Evolutionary conservation across 2,888 invertebrate genomes (phyloP).

Genomic region (Biston stratarius): DNA sequence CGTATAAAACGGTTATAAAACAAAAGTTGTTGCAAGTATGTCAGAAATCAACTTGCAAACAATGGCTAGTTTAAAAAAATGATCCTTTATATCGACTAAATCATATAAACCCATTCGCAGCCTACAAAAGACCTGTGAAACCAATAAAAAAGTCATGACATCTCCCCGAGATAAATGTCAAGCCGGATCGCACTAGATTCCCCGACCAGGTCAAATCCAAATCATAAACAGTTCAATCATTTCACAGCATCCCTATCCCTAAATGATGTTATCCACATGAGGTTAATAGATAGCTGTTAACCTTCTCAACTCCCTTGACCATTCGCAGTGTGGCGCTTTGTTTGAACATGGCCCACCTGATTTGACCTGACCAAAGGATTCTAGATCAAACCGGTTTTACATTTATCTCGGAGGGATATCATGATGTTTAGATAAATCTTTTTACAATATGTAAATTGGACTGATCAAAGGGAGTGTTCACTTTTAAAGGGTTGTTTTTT

Average conservation of each 20-base stretch:
- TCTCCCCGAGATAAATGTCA: not conserved
- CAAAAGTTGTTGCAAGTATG: no score
- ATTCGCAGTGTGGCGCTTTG: not conserved
- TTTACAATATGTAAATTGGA: not conserved
- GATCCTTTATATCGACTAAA: no score
- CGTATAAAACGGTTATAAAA: no score
- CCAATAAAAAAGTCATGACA: not conserved
- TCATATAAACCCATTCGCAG: no score
- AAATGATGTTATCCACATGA: slow-evolving; percentile 24
- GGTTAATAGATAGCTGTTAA: not conserved
- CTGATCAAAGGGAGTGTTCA: not conserved
- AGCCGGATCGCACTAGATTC: not conserved
- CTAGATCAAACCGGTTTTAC: slow-evolving; percentile 36
- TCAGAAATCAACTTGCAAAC: no score
- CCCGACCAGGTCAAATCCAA: not conserved
- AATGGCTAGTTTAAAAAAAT: no score
- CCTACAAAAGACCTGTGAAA: no score
- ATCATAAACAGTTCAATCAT: not conserved
- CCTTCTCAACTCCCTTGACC: slow-evolving; percentile 1
- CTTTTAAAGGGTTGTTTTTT: no score
- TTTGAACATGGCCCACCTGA: slow-evolving; percentile 10
- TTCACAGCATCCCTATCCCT: slow-evolving; percentile 38
- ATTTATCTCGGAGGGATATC: slow-evolving; percentile 33
- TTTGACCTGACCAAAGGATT: slow-evolving; percentile 32
- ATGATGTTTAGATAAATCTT: not conserved